Conservation (phyloP, 2,797 vertebrate species). For the Rhinophrynus dorsalis region DNA sequence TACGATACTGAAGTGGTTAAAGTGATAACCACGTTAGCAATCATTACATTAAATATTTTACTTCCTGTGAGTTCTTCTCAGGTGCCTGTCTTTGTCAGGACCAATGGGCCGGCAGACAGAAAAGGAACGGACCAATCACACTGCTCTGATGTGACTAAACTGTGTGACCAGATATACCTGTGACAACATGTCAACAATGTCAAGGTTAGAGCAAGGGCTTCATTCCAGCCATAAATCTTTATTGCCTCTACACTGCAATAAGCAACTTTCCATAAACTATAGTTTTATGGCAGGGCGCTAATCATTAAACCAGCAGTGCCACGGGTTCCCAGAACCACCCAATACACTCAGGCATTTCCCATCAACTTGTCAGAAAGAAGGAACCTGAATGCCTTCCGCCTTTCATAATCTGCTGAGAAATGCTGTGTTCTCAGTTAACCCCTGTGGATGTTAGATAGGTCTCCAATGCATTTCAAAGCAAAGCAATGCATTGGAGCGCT, state of each 20-base stretch:
- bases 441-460: no score
- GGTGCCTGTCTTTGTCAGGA: neutral
- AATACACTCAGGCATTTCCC: slow-evolving; percentile 33
- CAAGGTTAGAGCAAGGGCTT: slow-evolving; percentile 64
- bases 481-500: no score
- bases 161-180: slow-evolving; percentile 51
- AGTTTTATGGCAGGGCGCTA: slow-evolving; percentile 54
- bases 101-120: neutral
- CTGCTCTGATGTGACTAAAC: slow-evolving; percentile 50
- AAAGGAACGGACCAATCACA: slow-evolving; percentile 31
- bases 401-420: slow-evolving; percentile 39
- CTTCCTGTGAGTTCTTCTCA: slow-evolving; percentile 14
- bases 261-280: slow-evolving; percentile 58
- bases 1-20: slow-evolving; percentile 27
- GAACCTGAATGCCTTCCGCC: slow-evolving; percentile 29
- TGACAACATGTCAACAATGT: slow-evolving; percentile 61
- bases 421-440: slow-evolving; percentile 26
- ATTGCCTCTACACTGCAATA: slow-evolving; percentile 46
- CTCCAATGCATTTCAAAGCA: no score
- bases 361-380: slow-evolving; percentile 16
- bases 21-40: slow-evolving; percentile 20
- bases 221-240: slow-evolving; percentile 62
- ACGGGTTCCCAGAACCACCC: slow-evolving; percentile 40
- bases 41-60: slow-evolving; percentile 36
- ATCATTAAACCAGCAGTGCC: slow-evolving; percentile 57